Base-by-base conservation (phyloP, 2,888 invertebrate species). In the Drosophila subquinaria region DNA sequence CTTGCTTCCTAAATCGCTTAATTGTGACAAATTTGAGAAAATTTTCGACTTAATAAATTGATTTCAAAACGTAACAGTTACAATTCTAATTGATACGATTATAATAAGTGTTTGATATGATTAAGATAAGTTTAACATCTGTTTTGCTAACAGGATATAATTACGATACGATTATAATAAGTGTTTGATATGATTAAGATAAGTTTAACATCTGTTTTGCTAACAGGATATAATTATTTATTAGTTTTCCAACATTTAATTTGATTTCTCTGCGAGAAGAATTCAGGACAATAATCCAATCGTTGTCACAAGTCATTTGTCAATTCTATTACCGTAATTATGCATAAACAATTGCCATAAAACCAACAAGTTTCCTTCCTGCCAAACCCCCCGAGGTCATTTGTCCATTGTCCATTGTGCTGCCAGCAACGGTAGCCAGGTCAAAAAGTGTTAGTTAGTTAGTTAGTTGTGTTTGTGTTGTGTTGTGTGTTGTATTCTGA, bases 301-400 rank as follows among this genome's bases (percentile, higher is more conserved):
- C 35, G 20, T 51, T 43, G 64, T 56, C 42, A 47, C 45, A 67
- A 61, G 61, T 57, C 52, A 51, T 68, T 75, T 68, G 66, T 71
- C 59, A 56, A 38, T 76, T 79, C 48, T 65, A 42, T 65, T 63
- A 36, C 55, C 36, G 45, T 61, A 71, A 76, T 80, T 80, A 78
- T 68, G 59, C 65, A 77, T 51, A 76, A 83, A 72, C 84, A 87
- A 87, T 77, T 87, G 83, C 53, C 87, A 59, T 65, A 71, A 70
- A 81, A 69, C 60, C 66, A 69, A 68, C 72, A 43, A 51, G 63
- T 60, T 69, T 51, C 43, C 33, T 42, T 59, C 43, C 45, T 33
- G 8, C 27, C 27, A 63, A 27, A 15, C 10, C 50, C 47, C 53
- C 38, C 50, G 56, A 35, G 51, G 60, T 65, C 62, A 65, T 45